Percentiles rank a stretch among this genome's conserved stretches.
phyloP scores from a whole-genome alignment of 1,140 invertebrate species.

The Batillaria attramentaria region DNA sequence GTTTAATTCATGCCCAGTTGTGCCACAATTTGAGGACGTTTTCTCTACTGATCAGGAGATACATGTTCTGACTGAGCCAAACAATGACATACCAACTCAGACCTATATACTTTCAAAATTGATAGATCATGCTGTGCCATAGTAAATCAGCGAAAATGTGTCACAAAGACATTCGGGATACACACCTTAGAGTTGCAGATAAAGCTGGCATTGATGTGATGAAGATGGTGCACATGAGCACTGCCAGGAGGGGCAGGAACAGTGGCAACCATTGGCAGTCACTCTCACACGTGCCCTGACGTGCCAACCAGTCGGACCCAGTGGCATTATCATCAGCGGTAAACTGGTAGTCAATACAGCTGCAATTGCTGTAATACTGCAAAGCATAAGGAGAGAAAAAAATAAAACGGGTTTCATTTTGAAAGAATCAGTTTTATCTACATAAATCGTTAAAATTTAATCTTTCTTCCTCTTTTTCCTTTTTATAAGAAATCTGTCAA shows the following conservation, averaged over 20 bases:
- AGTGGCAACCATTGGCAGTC: constrained; percentile 53
- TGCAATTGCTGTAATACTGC: constrained; percentile 60
- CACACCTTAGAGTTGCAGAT: constrained; percentile 62
- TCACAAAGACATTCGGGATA: too few relatives aligned
- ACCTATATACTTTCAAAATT: too few relatives aligned
- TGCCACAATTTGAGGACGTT: background rate
- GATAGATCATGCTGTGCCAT: too few relatives aligned
- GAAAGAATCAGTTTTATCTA: background rate
- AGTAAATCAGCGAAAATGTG: too few relatives aligned
- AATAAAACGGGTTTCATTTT: background rate
- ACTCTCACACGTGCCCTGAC: constrained; percentile 55
- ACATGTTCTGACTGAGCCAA: background rate
- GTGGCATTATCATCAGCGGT: constrained; percentile 22
- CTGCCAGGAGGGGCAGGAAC: constrained; percentile 58
- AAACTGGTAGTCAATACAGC: constrained; percentile 52
- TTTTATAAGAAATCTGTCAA: too few relatives aligned
- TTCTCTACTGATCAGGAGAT: background rate
- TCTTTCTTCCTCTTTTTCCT: too few relatives aligned
- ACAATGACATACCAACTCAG: too few relatives aligned
- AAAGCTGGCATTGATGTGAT: constrained; percentile 63
- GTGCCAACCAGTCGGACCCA: constrained; percentile 42
- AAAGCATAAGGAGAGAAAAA: constrained; percentile 21
- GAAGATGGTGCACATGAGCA: constrained; percentile 60
- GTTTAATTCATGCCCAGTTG: background rate
- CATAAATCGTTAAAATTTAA: too few relatives aligned